Base-by-base conservation (phyloP, 2,888 invertebrate genomes). In the Elysia crispata region DNA sequence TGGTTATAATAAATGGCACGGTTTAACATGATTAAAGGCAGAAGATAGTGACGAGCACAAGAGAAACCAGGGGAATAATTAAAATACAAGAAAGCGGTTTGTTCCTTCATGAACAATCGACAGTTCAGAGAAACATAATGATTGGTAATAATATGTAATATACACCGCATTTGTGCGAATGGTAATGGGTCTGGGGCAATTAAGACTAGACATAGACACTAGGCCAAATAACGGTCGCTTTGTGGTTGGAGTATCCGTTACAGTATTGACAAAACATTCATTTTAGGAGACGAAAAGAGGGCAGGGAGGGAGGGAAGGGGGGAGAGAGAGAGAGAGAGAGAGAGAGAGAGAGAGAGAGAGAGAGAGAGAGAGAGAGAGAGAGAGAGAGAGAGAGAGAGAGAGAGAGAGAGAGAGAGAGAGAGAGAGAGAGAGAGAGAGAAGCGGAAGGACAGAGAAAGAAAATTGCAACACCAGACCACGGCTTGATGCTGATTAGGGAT, bases 291-390 rank as follows among this genome's bases (percentile, higher is more conserved):
- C 0, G 50, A 28, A 41, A 8, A 60, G 41, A 60, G 41, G 57
- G 8, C 20, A 74, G 1, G n/a, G 33, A 66, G 5, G 23, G 15
- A 41, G 0, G 28, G 50, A 73, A 1, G 64, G 49, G 49, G 28
- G 73, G 30, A 64, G 25, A 77, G 72, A 60, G 33, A 70, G 57
- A 72, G 60, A 70, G 49, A 78, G 64, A 72, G 72, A 78, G 41
- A 62, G 62, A 78, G 64, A 64, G 62, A 77, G 49, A 25, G 30
- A 54, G 64, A 57, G 64, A 20, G 49, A 33, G 33, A 66, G 64
- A 54, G 50, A 69, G 54, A 67, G 64, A 20, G 30, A 76, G 64
- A 76, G 64, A n/a, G 8, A 18, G 57, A 0, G 1, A 75, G 28
- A 28, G 15, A 75, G 30, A 54, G 11, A 28, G 18, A 41, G 20